Base-by-base conservation (phyloP, 2,113 vertebrate species). In the Opisthocomus hoazin region DNA sequence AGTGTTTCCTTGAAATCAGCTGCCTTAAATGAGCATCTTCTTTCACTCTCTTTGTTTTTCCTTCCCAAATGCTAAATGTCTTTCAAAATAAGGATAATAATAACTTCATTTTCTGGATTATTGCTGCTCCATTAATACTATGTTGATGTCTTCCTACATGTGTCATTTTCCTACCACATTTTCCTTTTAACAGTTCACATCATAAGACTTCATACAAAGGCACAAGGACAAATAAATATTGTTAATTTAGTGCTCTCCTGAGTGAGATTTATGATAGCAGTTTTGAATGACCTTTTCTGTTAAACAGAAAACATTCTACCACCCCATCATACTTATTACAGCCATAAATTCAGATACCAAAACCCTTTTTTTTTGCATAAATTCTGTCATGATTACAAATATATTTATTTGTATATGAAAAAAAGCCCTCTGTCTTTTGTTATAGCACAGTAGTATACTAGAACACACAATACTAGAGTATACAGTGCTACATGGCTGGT, bases 241-340 rank as follows among this genome's bases (percentile, higher is more conserved):
- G 51, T 53, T 93, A 93, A 94, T 93, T 97, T 91, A 79, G 46
- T 89, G 63, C 50, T 92, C 75, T 85, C 88, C 61, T 87, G 76
- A 95, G 75, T 87, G 79, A 96, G 66, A 1, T 94, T 92, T 91
- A 75, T 82, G 71, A 68, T 2, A 29, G 29, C 68, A 91, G 94
- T 97, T 97, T 96, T 91, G 74, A 96, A 50, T 94, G 93, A 97
- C 93, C 68, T 97, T 97, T 97, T 84, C 66, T 54, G 84, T 84
- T 94, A 93, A 93, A 63, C 53, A 94, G 70, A 94, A 97, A 82
- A 87, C 24, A 48, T 90, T 90, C 58, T 90, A 92, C 70, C 43
- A 90, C 26, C 2, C 0, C 36, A 68, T 89, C 89, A 92, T 95
- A 96, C 96, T 96, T 96, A 90, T 93, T 94, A 57, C 17, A 85